These are phyloP conservation scores for Oreochromis mossambicus DNA, from an alignment of 2,797 vertebrate genomes.

Conservation along the genomic window DNA sequence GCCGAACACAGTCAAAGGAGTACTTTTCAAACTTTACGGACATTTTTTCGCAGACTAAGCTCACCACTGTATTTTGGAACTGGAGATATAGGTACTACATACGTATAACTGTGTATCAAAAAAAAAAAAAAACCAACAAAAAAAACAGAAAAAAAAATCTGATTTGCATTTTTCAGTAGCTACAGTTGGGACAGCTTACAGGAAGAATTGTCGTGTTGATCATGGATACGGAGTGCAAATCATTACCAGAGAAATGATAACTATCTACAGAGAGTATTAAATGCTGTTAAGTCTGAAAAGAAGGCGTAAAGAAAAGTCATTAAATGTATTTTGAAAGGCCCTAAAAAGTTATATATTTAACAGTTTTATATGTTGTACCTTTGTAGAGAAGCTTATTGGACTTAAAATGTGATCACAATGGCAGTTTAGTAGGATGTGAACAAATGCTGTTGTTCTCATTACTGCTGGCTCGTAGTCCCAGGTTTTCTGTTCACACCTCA, in stretches of 20 bases:
- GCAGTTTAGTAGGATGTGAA: slow-evolving; percentile 79
- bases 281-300: slow-evolving; percentile 73
- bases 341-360: slow-evolving; percentile 99
- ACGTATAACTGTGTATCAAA: slow-evolving; percentile 73
- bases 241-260: slow-evolving; percentile 43
- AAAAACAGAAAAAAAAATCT: slow-evolving; percentile 40
- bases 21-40: slow-evolving; percentile 83
- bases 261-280: slow-evolving; percentile 49
- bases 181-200: slow-evolving; percentile 83
- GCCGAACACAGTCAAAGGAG: slow-evolving; percentile 64
- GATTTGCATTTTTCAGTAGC: slow-evolving; percentile 89
- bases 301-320: slow-evolving; percentile 86
- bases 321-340: slow-evolving; percentile 99
- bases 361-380: slow-evolving; percentile 99
- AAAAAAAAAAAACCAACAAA: slow-evolving; percentile 20
- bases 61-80: slow-evolving; percentile 87
- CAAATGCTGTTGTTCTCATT: slow-evolving; percentile 84
- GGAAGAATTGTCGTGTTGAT: slow-evolving; percentile 81
- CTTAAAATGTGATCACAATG: slow-evolving; percentile 89
- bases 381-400: slow-evolving; percentile 99
- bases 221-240: slow-evolving; percentile 46
- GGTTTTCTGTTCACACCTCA: slow-evolving; percentile 85
- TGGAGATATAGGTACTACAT: slow-evolving; percentile 77
- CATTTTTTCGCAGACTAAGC: slow-evolving; percentile 82
- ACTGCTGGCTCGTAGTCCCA: slow-evolving; percentile 75